Percentiles rank a stretch among this genome's conserved stretches.
These are phyloP conservation scores for Malaclemys terrapin DNA, from an alignment of 2,113 vertebrate genomes.

Conservation along the genomic window DNA sequence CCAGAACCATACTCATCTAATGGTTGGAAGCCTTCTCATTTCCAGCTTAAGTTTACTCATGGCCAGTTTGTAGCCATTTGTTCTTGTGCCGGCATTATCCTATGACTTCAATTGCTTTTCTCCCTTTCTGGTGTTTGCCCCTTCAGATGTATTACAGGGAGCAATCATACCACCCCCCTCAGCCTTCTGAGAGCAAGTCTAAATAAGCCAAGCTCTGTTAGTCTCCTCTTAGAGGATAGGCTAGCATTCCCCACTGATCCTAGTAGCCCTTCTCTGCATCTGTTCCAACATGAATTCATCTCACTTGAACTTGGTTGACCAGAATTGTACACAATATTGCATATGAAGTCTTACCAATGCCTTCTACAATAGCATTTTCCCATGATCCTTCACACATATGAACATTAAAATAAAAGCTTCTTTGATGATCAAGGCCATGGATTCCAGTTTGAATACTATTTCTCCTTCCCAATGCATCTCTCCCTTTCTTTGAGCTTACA, in stretches of 20 bases:
- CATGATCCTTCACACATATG: neutral
- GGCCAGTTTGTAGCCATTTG: neutral
- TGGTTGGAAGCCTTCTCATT: neutral
- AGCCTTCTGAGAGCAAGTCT: neutral
- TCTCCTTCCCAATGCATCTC: neutral
- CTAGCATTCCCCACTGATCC: neutral
- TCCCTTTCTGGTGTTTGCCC: neutral
- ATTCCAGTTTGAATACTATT: neutral
- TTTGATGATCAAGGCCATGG: neutral
- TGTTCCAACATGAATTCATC: neutral
- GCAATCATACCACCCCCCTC: neutral
- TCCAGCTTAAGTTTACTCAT: neutral
- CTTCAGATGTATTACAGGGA: neutral
- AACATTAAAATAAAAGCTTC: neutral
- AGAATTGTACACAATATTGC: neutral
- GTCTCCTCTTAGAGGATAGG: neutral
- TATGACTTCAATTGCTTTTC: neutral
- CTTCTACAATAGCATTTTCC: neutral
- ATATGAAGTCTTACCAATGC: neutral
- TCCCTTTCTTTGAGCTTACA: neutral
- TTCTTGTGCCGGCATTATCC: neutral
- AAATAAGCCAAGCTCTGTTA: neutral
- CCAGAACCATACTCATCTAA: neutral
- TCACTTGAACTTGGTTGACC: neutral
- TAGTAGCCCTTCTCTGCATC: neutral